Evolutionary conservation across 2,888 invertebrate species (phyloP).

Genomic region (Ditylenchus weischeri): DNA sequence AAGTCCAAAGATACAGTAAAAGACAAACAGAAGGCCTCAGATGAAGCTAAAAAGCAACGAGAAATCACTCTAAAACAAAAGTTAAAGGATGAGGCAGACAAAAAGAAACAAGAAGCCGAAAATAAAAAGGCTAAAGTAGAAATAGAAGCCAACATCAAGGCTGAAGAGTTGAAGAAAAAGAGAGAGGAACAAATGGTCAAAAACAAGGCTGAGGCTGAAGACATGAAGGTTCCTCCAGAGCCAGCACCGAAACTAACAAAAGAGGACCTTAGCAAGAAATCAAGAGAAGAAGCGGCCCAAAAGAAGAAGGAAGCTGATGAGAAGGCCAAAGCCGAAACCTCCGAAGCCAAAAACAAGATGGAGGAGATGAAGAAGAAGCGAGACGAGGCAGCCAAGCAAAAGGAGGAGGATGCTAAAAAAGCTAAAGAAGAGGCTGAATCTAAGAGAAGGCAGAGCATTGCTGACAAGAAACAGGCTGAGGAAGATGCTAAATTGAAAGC

Average conservation of each 20-base stretch:
- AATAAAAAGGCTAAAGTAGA: constrained; percentile 31
- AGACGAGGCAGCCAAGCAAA: constrained; percentile 27
- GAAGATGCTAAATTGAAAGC: constrained; percentile 10
- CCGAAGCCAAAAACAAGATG: constrained; percentile 23
- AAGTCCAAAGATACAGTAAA: neutral
- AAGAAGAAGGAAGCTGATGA: constrained; percentile 28
- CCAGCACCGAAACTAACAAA: constrained; percentile 21
- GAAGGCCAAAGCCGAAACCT: constrained; percentile 23
- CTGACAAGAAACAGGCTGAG: constrained; percentile 12
- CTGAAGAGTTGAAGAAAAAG: constrained; percentile 30
- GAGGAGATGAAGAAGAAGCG: constrained; percentile 17
- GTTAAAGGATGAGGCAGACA: constrained; percentile 25
- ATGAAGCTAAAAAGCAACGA: constrained; percentile 1
- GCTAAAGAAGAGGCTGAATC: constrained; percentile 19
- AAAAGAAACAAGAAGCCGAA: constrained; percentile 22
- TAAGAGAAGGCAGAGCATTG: constrained; percentile 16
- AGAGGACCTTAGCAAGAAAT: constrained; percentile 20
- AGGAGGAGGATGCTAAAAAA: constrained; percentile 30
- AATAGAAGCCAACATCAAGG: constrained; percentile 32
- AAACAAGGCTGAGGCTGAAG: constrained; percentile 23
- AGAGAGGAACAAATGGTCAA: constrained; percentile 23
- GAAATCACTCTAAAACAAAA: constrained; percentile 24
- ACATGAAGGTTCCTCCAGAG: constrained; percentile 16
- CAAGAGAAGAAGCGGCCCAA: constrained; percentile 18
- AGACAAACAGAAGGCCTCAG: neutral